Evolutionary conservation across 2,113 vertebrate genomes (phyloP).

Genomic region (Dryoscopus gambensis): DNA sequence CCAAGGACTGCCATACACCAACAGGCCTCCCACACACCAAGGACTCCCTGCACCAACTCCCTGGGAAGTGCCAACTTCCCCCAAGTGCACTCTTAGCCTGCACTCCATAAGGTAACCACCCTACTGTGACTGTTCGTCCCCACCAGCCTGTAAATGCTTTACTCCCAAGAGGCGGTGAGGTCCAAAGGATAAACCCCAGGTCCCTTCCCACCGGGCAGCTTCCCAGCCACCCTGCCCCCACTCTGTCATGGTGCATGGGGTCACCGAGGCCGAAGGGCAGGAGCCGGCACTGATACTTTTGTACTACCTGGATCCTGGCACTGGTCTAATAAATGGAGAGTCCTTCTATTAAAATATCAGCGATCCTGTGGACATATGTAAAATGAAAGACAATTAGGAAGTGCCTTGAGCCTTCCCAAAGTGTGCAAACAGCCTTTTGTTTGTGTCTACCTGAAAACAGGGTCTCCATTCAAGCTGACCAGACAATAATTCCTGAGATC

Average conservation of each 20-base stretch:
- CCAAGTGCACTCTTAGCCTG: neutral
- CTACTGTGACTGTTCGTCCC: neutral
- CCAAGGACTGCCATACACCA: neutral
- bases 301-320: neutral
- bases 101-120: neutral
- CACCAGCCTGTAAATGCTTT: neutral
- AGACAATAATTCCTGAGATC: neutral
- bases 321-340: neutral
- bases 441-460: neutral
- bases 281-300: neutral
- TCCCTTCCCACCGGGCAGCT: fast-evolving
- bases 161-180: neutral
- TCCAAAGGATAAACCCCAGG: neutral
- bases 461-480: neutral
- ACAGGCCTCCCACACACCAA: neutral
- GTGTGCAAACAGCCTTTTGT: neutral
- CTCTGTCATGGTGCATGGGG: fast-evolving
- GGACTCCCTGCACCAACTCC: neutral
- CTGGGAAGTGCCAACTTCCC: neutral
- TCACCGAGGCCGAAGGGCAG: neutral
- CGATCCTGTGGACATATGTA: neutral
- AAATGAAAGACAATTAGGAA: neutral
- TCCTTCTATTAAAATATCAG: neutral
- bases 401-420: neutral
- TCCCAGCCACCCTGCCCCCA: neutral